phyloP scores from a whole-genome alignment of 2,797 vertebrate species.

The Chromobotia macracanthus region DNA sequence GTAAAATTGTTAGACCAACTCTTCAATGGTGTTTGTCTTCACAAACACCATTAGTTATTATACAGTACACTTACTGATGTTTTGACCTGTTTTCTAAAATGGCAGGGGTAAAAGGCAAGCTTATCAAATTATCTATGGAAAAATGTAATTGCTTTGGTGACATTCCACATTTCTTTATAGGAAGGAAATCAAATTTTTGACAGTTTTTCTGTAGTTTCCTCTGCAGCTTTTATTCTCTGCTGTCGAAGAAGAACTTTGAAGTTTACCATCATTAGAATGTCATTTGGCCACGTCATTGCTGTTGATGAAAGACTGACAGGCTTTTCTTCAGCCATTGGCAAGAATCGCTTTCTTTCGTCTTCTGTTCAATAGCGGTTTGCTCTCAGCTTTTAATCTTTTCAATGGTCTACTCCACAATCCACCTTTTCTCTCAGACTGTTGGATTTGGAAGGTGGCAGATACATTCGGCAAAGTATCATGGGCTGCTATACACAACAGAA shows the following conservation, averaged over 20 bases:
- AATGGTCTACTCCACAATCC: slow-evolving; percentile 13
- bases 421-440: slow-evolving; percentile 8
- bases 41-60: not conserved
- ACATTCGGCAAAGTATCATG: slow-evolving; percentile 23
- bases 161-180: slow-evolving; percentile 8
- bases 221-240: slow-evolving; percentile 5
- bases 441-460: slow-evolving; percentile 11
- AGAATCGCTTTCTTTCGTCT: slow-evolving; percentile 29
- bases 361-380: slow-evolving; percentile 26
- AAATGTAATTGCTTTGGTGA: slow-evolving; percentile 8
- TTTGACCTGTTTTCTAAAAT: not conserved
- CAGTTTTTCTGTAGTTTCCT: slow-evolving; percentile 27
- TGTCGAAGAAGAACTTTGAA: slow-evolving; percentile 51
- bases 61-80: not conserved
- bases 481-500: slow-evolving; percentile 12
- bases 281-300: slow-evolving; percentile 51
- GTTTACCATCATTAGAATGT: slow-evolving; percentile 55
- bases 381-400: slow-evolving; percentile 51
- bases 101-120: not conserved
- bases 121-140: too few species aligned
- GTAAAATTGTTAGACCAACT: not conserved
- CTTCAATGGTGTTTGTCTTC: not conserved
- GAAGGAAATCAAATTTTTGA: not conserved
- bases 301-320: slow-evolving; percentile 55
- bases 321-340: slow-evolving; percentile 34